Evolutionary conservation across 1,140 invertebrate genomes (phyloP).

Genomic region (Daktulosphaira vitifoliae): DNA sequence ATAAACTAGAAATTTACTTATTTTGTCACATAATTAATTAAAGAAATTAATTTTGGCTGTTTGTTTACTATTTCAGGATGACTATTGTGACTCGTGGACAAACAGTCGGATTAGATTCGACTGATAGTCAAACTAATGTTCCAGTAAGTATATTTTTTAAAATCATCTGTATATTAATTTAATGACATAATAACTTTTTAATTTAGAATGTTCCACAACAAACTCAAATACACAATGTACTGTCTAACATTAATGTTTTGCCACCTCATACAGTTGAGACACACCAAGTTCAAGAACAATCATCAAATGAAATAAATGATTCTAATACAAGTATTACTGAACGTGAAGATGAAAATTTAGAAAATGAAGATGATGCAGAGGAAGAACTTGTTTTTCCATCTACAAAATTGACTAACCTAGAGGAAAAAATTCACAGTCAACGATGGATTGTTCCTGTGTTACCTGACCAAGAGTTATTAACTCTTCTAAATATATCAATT

Average conservation of each 20-base stretch:
- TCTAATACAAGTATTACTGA: neutral
- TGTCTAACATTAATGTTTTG: slow-evolving; percentile 16
- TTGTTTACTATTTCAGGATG: slow-evolving; percentile 31
- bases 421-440: slow-evolving; percentile 90
- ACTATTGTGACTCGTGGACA: slow-evolving; percentile 33
- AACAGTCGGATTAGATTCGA: slow-evolving; percentile 34
- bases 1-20: too few species aligned
- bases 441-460: slow-evolving; percentile 95
- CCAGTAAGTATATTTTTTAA: slow-evolving; percentile 1
- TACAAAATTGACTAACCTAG: slow-evolving; percentile 72
- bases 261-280: neutral
- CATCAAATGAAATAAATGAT: neutral
- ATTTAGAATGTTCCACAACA: slow-evolving; percentile 33
- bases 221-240: slow-evolving; percentile 19
- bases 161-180: neutral
- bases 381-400: slow-evolving; percentile 60
- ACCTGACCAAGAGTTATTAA: slow-evolving; percentile 90
- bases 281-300: neutral
- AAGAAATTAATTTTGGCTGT: too few species aligned
- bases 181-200: neutral
- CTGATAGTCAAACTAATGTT: slow-evolving; percentile 34
- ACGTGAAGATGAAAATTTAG: slow-evolving; percentile 10
- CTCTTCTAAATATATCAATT: slow-evolving; percentile 80
- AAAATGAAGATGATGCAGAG: slow-evolving; percentile 23
- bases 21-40: too few species aligned